A percentile compares a stretch with the other conserved stretches of the same genome.
These are phyloP conservation scores for Chrysogorgia sp. DNA, from an alignment of 92 coral and sea anemone genomes.

Conservation along the genomic window DNA sequence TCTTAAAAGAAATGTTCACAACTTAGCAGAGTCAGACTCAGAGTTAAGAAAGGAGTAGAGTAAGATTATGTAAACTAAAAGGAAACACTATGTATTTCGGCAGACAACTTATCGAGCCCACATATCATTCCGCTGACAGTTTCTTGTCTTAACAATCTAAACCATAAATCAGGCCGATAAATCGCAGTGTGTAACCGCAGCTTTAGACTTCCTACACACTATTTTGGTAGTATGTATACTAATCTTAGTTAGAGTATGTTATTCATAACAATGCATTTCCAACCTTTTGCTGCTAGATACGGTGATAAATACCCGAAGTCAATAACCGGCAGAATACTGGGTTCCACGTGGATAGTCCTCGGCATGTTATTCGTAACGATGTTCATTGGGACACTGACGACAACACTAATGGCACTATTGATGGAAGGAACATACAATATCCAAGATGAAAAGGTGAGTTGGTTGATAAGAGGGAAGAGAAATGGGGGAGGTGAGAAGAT, in stretches of 20 bases:
- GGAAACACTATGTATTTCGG: no score
- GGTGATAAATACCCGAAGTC: slow-evolving; percentile 89
- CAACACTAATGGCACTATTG: slow-evolving; percentile 76
- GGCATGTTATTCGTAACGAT: slow-evolving; percentile 88
- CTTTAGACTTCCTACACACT: no score
- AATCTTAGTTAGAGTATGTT: not conserved
- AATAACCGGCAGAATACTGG: slow-evolving; percentile 77
- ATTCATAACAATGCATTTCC: not conserved
- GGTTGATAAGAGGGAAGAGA: no score
- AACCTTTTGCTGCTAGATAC: slow-evolving; percentile 54
- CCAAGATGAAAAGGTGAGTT: slow-evolving; percentile 71
- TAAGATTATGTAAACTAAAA: not conserved
- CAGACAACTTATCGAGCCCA: no score
- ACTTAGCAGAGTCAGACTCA: not conserved
- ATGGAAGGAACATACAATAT: slow-evolving; percentile 65
- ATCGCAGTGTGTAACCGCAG: no score
- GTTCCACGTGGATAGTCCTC: slow-evolving; percentile 81
- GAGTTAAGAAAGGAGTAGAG: no score
- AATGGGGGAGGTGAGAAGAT: no score
- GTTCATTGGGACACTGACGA: slow-evolving; percentile 86
- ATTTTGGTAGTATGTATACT: no score
- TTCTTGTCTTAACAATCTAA: no score
- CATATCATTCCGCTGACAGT: no score
- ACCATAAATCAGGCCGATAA: no score
- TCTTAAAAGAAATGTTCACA: no score